Conservation (phyloP, 2,113 vertebrate genomes). For the Rhinolophus ferrumequinum region DNA sequence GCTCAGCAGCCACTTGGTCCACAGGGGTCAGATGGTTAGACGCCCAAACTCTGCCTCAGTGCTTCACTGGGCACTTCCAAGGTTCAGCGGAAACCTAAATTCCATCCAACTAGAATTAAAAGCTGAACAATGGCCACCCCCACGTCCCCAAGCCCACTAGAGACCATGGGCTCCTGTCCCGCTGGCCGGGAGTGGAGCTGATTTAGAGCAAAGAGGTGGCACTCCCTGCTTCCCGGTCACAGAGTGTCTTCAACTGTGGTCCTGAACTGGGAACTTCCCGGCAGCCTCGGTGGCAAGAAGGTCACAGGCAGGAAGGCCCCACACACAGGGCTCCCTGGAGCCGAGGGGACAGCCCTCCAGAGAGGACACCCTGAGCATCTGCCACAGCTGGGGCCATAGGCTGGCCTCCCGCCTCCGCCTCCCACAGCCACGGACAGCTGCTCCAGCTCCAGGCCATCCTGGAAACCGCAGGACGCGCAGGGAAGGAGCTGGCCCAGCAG, state of each 20-base stretch:
- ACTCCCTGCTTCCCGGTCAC: fast-evolving
- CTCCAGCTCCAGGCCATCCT: neutral
- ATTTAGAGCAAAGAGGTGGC: fast-evolving
- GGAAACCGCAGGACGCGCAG: neutral
- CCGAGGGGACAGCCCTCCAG: fast-evolving
- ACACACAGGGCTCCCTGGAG: neutral
- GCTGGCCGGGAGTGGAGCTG: fast-evolving
- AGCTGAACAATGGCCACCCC: neutral
- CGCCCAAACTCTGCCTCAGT: fast-evolving
- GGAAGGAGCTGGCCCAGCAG: neutral
- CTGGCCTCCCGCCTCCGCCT: fast-evolving
- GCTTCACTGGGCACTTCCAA: fast-evolving
- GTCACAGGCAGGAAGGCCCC: neutral
- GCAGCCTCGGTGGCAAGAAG: fast-evolving
- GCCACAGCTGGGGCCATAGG: neutral
- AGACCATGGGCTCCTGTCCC: neutral
- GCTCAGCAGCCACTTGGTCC: fast-evolving
- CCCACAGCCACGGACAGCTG: neutral
- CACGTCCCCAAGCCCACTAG: neutral
- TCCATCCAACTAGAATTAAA: neutral
- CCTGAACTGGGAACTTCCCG: fast-evolving
- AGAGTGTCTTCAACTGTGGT: too few relatives aligned
- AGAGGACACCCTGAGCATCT: neutral
- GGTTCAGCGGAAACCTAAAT: neutral
- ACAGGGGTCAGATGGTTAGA: neutral